A percentile compares a stretch with the other conserved stretches of the same genome.
These are phyloP conservation scores for Eumaeus atala DNA, from an alignment of 1,140 invertebrate species.

Conservation along the genomic window DNA sequence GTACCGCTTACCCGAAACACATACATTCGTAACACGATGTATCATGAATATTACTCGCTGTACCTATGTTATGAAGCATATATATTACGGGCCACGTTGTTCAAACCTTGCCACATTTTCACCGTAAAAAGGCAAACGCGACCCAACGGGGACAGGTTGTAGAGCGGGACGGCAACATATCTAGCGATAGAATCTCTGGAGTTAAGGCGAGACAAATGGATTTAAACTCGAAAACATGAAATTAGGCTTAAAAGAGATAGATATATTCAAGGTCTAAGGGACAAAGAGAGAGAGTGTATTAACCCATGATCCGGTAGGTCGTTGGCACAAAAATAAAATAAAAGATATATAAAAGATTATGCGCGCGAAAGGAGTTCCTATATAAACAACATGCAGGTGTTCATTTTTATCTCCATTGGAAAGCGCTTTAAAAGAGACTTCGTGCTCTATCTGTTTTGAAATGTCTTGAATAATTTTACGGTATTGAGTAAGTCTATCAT, in stretches of 20 bases:
- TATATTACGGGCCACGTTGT: conserved; percentile 22
- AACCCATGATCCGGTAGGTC: conserved; percentile 23
- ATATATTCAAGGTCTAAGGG: conserved; percentile 33
- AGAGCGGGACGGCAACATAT: conserved; percentile 38
- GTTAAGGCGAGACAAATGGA: conserved; percentile 61
- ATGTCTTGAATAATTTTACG: not conserved
- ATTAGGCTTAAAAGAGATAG: conserved; percentile 46
- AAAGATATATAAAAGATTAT: conserved; percentile 3
- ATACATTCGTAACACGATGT: too few species aligned
- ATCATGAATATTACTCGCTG: too few species aligned
- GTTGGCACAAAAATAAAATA: conserved; percentile 26
- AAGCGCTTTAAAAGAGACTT: conserved; percentile 32
- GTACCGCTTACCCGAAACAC: too few species aligned
- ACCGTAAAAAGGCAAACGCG: conserved; percentile 51
- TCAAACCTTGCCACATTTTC: conserved; percentile 33
- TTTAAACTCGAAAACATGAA: conserved; percentile 50
- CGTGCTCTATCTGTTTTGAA: conserved; percentile 26
- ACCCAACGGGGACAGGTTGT: conserved; percentile 49
- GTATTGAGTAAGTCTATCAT: too few species aligned
- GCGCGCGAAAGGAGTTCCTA: conserved; percentile 6
- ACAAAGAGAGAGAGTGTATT: conserved; percentile 30
- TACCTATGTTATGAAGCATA: not conserved
- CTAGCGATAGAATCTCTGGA: conserved; percentile 37
- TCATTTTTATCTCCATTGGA: too few species aligned
- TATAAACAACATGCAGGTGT: not conserved